phyloP scores from a whole-genome alignment of 2,888 invertebrate species.

The Agriopis leucophaearia region DNA sequence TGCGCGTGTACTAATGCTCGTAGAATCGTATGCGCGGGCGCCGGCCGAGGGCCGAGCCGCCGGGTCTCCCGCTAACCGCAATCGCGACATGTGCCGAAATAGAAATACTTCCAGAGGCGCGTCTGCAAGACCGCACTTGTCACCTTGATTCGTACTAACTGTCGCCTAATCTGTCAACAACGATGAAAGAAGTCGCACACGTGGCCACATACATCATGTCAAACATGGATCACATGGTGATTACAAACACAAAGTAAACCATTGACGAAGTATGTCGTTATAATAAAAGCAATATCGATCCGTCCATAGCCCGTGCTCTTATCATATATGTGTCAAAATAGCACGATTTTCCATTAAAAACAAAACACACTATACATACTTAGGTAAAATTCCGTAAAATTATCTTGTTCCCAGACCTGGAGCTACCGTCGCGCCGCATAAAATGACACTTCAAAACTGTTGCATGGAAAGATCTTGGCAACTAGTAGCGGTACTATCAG shows the following conservation, averaged over 20 bases:
- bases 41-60: conserved; percentile 63
- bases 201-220: conserved; percentile 35
- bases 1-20: conserved; percentile 73
- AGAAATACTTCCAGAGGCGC: conserved; percentile 62
- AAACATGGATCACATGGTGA: conserved; percentile 32
- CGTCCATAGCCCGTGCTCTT: background rate
- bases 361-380: conserved; percentile 16
- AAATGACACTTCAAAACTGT: background rate
- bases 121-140: conserved; percentile 50
- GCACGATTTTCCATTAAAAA: conserved; percentile 8
- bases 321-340: conserved; percentile 16
- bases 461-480: background rate
- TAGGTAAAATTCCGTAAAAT: background rate
- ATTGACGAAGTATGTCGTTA: conserved; percentile 9
- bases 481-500: background rate
- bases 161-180: conserved; percentile 22
- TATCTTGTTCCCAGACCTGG: background rate
- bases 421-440: background rate
- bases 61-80: conserved; percentile 58
- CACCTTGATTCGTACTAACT: conserved; percentile 31
- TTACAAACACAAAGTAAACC: conserved; percentile 32
- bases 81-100: conserved; percentile 76
- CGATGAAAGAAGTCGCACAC: conserved; percentile 33
- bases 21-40: conserved; percentile 61
- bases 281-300: conserved; percentile 21